These are phyloP conservation scores for Laticauda colubrina DNA, from an alignment of 2,113 vertebrate species.

Conservation along the genomic window DNA sequence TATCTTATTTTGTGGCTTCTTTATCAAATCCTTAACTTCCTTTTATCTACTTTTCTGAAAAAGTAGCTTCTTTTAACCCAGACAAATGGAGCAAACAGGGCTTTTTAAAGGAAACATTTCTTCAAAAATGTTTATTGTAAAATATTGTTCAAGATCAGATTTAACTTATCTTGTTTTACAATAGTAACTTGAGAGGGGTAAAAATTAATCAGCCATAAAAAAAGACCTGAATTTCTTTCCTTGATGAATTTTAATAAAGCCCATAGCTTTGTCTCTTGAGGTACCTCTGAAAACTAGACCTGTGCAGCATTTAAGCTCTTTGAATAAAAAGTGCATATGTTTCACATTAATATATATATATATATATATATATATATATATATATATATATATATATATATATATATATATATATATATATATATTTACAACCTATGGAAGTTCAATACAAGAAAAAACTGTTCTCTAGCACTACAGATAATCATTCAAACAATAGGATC, in stretches of 20 bases:
- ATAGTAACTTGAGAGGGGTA: constrained; percentile 35
- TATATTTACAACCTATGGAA: not conserved
- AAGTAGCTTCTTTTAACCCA: not conserved
- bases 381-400: not conserved
- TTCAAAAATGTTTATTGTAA: constrained; percentile 56
- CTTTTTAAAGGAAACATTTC: constrained; percentile 24
- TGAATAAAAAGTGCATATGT: constrained; percentile 57
- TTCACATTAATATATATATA: constrained; percentile 23
- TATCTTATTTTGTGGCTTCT: constrained; percentile 11
- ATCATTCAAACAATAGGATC: not conserved
- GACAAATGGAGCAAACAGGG: not conserved
- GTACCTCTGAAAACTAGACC: not conserved
- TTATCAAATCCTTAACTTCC: not conserved
- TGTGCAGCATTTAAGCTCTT: not conserved
- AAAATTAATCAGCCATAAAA: constrained; percentile 33
- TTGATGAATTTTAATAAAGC: not conserved
- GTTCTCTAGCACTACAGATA: not conserved
- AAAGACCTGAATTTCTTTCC: constrained; percentile 45
- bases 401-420: not conserved
- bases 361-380: not conserved
- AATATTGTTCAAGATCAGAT: constrained; percentile 38
- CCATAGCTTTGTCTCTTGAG: not conserved
- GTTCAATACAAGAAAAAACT: rapidly evolving
- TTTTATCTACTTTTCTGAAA: not conserved
- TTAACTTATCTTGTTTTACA: constrained; percentile 28